phyloP scores from a whole-genome alignment of 30 jellyfish, hydroid and myxozoan species.

The Mastigias papua region DNA sequence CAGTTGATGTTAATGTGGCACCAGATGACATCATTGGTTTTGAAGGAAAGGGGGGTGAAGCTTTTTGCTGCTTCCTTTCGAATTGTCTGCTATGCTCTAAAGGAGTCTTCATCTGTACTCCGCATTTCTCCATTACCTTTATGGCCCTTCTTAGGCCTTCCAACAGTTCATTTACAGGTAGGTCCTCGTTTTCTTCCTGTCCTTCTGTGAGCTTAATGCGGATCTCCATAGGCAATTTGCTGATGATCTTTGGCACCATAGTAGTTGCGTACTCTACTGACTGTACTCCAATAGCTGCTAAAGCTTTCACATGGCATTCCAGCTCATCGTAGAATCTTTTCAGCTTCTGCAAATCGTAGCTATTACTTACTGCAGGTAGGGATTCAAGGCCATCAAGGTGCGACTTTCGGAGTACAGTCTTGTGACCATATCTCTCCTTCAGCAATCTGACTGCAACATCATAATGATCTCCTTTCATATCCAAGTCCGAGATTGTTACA shows the following conservation, averaged over 20 bases:
- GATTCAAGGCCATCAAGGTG: constrained; percentile 49
- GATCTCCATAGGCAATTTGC: constrained; percentile 26
- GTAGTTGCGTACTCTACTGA: constrained; percentile 35
- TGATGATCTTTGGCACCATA: constrained; percentile 45
- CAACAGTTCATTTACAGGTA: background rate
- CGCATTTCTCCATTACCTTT: constrained; percentile 44
- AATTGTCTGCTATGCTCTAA: background rate
- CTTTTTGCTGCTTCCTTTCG: background rate
- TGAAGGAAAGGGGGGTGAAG: background rate
- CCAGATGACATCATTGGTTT: constrained; percentile 5
- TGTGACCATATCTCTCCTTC: constrained; percentile 63
- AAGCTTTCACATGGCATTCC: constrained; percentile 60
- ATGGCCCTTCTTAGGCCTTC: constrained; percentile 6
- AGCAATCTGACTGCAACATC: constrained; percentile 28
- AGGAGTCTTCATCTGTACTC: constrained; percentile 12
- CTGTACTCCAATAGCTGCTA: constrained; percentile 33
- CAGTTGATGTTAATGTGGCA: constrained; percentile 26
- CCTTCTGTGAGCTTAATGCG: constrained; percentile 21
- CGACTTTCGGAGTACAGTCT: constrained; percentile 51
- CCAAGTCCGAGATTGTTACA: constrained; percentile 29
- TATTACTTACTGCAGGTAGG: background rate
- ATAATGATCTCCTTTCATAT: constrained; percentile 38
- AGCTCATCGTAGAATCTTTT: constrained; percentile 49
- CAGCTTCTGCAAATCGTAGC: constrained; percentile 23
- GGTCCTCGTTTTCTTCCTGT: constrained; percentile 25